Conservation (phyloP, 2,113 vertebrate species). For the Sapayoa aenigma region DNA sequence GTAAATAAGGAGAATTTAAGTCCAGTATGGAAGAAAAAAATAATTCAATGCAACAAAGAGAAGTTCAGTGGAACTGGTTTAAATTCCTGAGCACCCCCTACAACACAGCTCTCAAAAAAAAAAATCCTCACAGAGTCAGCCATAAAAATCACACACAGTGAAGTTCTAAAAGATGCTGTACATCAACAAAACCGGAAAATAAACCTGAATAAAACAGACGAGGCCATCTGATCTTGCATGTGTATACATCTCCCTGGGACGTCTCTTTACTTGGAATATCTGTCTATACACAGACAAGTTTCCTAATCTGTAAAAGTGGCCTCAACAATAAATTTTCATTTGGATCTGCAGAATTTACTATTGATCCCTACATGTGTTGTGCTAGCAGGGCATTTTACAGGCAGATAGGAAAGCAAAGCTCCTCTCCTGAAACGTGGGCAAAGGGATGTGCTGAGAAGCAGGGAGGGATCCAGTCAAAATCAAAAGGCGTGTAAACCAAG, state of each 20-base stretch:
- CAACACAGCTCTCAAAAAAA: neutral
- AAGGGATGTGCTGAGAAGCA: fast-evolving
- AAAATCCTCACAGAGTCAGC: neutral
- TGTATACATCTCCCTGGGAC: neutral
- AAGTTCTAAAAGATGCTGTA: neutral
- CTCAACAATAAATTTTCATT: neutral
- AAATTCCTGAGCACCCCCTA: neutral
- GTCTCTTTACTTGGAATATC: neutral
- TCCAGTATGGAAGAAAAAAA: neutral
- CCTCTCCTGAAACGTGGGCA: neutral
- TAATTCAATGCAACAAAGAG: neutral
- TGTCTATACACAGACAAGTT: neutral
- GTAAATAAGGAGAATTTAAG: neutral
- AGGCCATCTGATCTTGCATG: neutral
- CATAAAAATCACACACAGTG: neutral
- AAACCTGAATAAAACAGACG: neutral
- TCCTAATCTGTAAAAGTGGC: neutral
- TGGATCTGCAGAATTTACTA: neutral
- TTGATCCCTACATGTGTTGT: fast-evolving
- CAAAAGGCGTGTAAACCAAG: too few relatives aligned
- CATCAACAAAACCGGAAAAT: neutral
- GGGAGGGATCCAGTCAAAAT: neutral
- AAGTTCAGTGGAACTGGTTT: neutral
- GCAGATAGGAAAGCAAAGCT: neutral
- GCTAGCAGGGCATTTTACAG: neutral